Evolutionary conservation across 2,888 invertebrate genomes (phyloP), one percentile per base, ranked within the genome.

Genomic region (Microctonus hyperodae): DNA sequence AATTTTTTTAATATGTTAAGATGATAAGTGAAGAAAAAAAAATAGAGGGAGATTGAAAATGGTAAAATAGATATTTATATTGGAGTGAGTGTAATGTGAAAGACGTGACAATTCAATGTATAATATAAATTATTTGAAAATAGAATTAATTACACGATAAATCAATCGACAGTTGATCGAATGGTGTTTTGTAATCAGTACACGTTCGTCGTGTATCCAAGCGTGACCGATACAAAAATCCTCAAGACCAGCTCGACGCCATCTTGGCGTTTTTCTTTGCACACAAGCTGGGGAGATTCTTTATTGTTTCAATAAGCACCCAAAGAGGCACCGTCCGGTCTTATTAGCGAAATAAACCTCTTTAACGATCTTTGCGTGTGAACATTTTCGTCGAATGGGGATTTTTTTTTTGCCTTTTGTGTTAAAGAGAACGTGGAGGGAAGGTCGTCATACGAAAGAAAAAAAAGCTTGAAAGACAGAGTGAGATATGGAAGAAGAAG

Each of bases 341-440:
- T 83, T 83, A 84, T 84, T 84, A 83, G 81, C 80, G 83, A 82
- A 82, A 84, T 84, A 84, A 84, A 84, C 81, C 83, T 84, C 80
- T 80, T 81, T 83, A 83, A 84, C 80, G 81, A 76, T 79, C 73
- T 70, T 67, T 71, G 73, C 57, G 69, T 72, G 75, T 74, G 67
- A 73, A 73, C 72, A 72, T 72, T 73, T 69, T 69, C 65, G 60
- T 69, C 70, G 57, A 50, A 56, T 55, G 67, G 55, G 44, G 28
- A 55, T 67, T 31, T 50, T 64, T 37, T 60, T 62, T 44, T 44
- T 60, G 56, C 58, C 28, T 61, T 37, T 60, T 59, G 66, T 64
- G 67, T 67, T 13, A 62, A 44, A 61, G 68, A 69, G 64, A 51
- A 56, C 23, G 56, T 40, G 66, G 48, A 69, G 40, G 65, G 62